phyloP scores from a whole-genome alignment of 2,797 vertebrate genomes.

The Tapirus indicus region DNA sequence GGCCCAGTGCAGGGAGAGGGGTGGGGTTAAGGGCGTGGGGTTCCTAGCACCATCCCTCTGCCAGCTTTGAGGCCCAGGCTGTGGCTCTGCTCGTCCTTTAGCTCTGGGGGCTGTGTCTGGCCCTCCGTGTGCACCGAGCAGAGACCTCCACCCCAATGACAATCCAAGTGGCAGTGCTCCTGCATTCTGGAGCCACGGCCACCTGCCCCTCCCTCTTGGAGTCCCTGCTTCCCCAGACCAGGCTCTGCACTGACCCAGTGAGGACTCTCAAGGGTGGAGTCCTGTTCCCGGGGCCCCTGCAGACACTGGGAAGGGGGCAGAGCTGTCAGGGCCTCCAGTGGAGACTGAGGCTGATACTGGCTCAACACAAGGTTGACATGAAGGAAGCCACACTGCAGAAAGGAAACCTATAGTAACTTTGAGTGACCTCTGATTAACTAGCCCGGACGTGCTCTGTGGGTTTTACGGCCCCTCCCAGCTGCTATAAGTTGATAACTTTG shows the following conservation, averaged over 20 bases:
- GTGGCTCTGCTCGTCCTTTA: not conserved
- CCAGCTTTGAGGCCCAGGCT: not conserved
- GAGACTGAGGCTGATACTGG: not conserved
- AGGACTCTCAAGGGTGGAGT: not conserved
- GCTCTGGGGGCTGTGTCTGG: not conserved
- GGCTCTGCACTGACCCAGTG: accelerated
- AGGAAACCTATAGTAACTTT: too few species aligned
- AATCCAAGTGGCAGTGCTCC: not conserved
- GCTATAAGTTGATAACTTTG: too few species aligned
- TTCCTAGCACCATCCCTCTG: not conserved
- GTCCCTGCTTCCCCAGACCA: not conserved
- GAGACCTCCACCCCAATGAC: not conserved
- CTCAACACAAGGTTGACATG: too few species aligned
- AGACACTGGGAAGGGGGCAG: not conserved
- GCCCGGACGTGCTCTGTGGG: too few species aligned
- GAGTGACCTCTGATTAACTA: too few species aligned
- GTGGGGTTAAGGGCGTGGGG: too few species aligned
- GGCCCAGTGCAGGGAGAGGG: not conserved
- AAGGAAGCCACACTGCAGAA: too few species aligned
- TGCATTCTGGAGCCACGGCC: not conserved
- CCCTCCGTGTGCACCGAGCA: not conserved
- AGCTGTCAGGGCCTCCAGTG: not conserved
- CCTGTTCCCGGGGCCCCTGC: not conserved
- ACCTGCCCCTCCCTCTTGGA: not conserved
- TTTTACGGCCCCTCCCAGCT: too few species aligned